Percentiles rank a stretch among this genome's conserved stretches.
phyloP scores from a whole-genome alignment of 2,888 invertebrate genomes.

The Nipponacmea schrenckii region DNA sequence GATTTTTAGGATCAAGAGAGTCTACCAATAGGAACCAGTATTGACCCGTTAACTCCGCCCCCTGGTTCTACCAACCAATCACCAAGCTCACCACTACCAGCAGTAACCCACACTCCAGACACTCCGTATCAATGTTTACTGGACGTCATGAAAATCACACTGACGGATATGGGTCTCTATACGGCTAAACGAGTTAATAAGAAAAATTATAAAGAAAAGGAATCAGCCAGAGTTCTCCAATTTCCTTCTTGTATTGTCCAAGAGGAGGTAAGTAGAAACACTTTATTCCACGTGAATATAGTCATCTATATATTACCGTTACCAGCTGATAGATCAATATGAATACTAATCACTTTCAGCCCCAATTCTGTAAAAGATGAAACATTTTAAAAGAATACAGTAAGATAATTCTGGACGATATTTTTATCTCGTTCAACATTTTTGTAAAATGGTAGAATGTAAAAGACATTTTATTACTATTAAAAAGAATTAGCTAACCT shows the following conservation, averaged over 20 bases:
- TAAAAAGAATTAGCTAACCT: no score
- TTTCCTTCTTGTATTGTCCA: constrained; percentile 64
- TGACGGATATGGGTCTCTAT: constrained; percentile 82
- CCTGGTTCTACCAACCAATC: constrained; percentile 8
- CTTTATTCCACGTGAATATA: not conserved
- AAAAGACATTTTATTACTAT: no score
- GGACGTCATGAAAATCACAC: constrained; percentile 79
- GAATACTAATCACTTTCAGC: no score
- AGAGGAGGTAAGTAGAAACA: constrained; percentile 50
- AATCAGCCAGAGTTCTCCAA: constrained; percentile 49
- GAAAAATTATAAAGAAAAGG: constrained; percentile 33
- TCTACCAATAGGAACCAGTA: not conserved
- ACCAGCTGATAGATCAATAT: no score
- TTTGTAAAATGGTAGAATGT: no score
- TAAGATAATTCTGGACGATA: no score
- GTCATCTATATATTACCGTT: no score
- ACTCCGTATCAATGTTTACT: constrained; percentile 72
- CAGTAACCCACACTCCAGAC: not conserved
- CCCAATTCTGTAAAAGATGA: no score
- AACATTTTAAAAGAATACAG: no score
- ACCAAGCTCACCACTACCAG: not conserved
- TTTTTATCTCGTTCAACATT: no score
- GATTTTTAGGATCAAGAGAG: no score
- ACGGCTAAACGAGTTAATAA: constrained; percentile 72
- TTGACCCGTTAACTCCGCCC: constrained; percentile 5